Conservation (phyloP, 2,797 vertebrate species). For the Gambusia yucatana region DNA sequence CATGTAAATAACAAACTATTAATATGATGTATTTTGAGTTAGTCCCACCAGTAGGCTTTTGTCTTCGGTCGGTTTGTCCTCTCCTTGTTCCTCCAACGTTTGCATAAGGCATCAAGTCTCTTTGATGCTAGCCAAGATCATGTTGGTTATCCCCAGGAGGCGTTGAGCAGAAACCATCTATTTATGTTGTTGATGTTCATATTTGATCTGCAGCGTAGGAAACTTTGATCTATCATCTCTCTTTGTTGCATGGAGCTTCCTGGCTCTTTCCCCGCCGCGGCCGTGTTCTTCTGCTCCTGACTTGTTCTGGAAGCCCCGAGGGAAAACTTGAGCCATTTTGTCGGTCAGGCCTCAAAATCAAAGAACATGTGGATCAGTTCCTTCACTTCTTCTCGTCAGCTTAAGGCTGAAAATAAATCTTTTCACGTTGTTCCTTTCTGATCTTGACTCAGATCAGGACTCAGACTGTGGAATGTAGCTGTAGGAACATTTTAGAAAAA, state of each 20-base stretch:
- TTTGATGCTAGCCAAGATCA: conserved; percentile 34
- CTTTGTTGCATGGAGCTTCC: conserved; percentile 34
- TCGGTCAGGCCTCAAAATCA: neutral
- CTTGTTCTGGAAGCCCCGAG: conserved; percentile 12
- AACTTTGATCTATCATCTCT: conserved; percentile 48
- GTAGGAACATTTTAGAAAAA: neutral
- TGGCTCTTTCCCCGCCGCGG: neutral
- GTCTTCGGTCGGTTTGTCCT: neutral
- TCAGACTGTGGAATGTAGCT: neutral
- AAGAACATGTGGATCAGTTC: neutral
- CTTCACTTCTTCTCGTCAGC: neutral
- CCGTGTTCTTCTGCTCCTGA: neutral
- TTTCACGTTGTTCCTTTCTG: neutral
- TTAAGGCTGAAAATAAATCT: neutral
- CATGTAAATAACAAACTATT: neutral
- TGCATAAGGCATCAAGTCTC: conserved; percentile 46
- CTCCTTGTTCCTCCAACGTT: conserved; percentile 6
- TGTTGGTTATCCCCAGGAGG: conserved; percentile 25
- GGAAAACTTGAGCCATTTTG: conserved; percentile 17
- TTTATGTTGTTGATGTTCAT: conserved; percentile 43
- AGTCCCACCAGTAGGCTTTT: neutral
- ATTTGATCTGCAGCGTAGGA: conserved; percentile 44
- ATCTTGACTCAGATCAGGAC: neutral
- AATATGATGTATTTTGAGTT: neutral
- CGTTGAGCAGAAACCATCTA: conserved; percentile 29